Evolutionary conservation across 2,888 invertebrate genomes (phyloP), one percentile per base, ranked within the genome.

Genomic region (Orchestes rusci): DNA sequence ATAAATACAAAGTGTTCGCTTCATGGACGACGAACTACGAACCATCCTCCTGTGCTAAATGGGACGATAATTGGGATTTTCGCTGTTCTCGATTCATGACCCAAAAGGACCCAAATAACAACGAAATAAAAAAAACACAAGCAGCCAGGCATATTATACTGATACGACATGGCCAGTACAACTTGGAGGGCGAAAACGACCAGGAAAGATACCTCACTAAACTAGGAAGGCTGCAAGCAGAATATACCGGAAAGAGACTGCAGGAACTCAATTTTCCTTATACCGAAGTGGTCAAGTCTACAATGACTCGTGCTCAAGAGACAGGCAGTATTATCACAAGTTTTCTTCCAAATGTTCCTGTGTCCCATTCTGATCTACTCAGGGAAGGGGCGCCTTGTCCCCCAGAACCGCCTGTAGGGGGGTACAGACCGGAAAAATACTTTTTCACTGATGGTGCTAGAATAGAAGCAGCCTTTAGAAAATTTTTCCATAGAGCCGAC

Each of bases 121-220:
- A 79, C 16, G 36, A 43, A 55, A 73, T 79, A 46, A 56, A 80
- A 18, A 79, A 73, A 54, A 70, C 77, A 1, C 74, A 64, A 54
- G 82, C 82, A 0, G 74, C 77, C 0, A 70, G 95, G n/a, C 90
- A 96, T 65, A 67, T 97, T 39, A 77, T 97, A 55, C 73, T 97
- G 12, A 84, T 97, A 46, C 75, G 97, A 29, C 97, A 99, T 67
- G 99, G 97, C 0, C 96, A 97, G 66, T 99, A 97, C 64, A 77
- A 91, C 58, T 68, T 83, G 29, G 72, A 76, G 7, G 91, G 87
- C 1, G 67, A 69, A 19, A 75, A 71, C 1, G 93, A 94, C 62
- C 70, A 73, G 4, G 82, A 89, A 16, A 76, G 86, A 58, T 71
- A 72, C 39, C 75, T 96, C 8, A 95, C 96, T 0, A 75, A 80